Base-by-base conservation (phyloP, 2,888 invertebrate species). In the Luperina nickerlii region DNA sequence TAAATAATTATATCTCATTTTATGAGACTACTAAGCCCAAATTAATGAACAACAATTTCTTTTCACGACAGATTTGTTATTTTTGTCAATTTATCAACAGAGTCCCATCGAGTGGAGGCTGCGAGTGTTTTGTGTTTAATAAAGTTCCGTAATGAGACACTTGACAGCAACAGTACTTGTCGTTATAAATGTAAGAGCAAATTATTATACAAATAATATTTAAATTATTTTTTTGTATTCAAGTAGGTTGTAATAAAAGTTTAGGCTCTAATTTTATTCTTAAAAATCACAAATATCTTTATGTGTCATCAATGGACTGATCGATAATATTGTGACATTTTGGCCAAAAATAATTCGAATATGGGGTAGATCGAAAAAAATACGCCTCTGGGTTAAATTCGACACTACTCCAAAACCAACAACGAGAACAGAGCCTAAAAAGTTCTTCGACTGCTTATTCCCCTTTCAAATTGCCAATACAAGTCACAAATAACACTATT, bases 121-220 rank as follows among this genome's bases (percentile, higher is more conserved):
- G 60, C n/a, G 24, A 85, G 88, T 76, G 62, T 72, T 77, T 78
- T 88, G 73, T 81, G 74, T 87, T 86, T 88, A 88, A 82, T 86
- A 88, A 85, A 76, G 76, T 68, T 57, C 68, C 38, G n/a, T 86
- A 86, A 86, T 88, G 86, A 86, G 88, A 54, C 38, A 45, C 86
- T 85, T 38, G 57, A 86, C 74, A 6, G 27, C 1, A 20, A 63
- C 65, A 66, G 74, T n/a, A 66, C 78, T 76, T 74, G 42, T 66
- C 82, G 38, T 73, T 70, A 63, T 69, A 74, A 87, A 72, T 72
- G 51, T 75, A 24, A 51, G 32, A n/a, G 18, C n/a, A 65, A 54
- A 51, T 69, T 72, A 67, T 74, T 32, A n/a, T 18, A 54, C 45
- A 60, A 70, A 74, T 68, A 27, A 68, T 65, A 0, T 73, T 60